Evolutionary conservation across 2,113 vertebrate species (phyloP), one percentile per base, ranked within the genome.

Genomic region (Phylloscopus trochilus): DNA sequence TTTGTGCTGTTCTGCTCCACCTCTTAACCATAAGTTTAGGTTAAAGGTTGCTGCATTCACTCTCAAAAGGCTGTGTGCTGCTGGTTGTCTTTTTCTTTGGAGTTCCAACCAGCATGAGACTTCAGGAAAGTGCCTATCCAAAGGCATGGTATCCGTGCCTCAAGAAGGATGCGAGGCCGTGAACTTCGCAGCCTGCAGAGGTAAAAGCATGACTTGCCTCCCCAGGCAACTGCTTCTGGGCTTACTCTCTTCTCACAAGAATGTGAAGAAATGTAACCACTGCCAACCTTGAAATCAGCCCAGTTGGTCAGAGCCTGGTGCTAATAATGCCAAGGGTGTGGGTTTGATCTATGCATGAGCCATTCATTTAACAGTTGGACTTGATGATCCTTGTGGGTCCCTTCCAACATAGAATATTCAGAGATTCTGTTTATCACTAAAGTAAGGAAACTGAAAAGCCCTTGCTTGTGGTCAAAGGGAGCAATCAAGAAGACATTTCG

Each of bases 401-500:
- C 55, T 78, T 78, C 47, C 28, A 62, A 7, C 0, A 1, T 1
- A 53, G 28, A 39, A 39, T 39, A 39, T 24, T 62, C 0, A 0
- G 64, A 30, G 64, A 53, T 39, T 46, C 47, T 5, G 0, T 52
- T 86, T 75, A 22, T 66, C 37, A 33, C 55, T 46, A 37, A 79
- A 73, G 7, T 21, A 77, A 92, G 23, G 53, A 81, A 80, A 68
- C 15, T 9, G 56, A 63, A 67, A 83, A 74, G 49, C 20, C 17
- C 41, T 64, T 60, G 22, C n/a, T 51, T 78, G 30, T n/a, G 47
- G 86, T 70, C 60, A 60, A 46, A 91, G 53, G 41, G n/a, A 89
- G 37, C 13, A 82, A 47, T 31, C 0, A 1, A 35, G 51, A 75
- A 72, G 37, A 62, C 11, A 35, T 68, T 89, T 44, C 51, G 39